Evolutionary conservation across 2,797 vertebrate genomes (phyloP), one percentile per base, ranked within the genome.

Genomic region (Sarcoramphus papa): DNA sequence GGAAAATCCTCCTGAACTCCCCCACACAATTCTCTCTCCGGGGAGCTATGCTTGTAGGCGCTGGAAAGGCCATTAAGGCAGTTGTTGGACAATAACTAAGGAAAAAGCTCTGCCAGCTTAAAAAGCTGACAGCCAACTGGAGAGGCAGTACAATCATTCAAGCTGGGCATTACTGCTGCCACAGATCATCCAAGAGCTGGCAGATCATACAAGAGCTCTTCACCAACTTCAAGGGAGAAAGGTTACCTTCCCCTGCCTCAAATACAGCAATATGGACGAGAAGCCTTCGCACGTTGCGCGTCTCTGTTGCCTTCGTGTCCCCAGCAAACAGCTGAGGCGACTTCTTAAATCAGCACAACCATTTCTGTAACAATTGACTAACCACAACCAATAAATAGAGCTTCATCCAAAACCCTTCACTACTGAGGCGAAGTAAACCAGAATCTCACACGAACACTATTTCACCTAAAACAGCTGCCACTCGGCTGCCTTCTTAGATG

Each of bases 21-120:
- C 86, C 28, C 59, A 41, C 53, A 60, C 24, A 62, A 8, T 50
- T 84, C 62, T 81, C 68, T 81, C 81, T 85, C 80, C 27, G 63
- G 51, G 92, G 70, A 81, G 73, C 74, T 82, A 24, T 1, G 15
- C 45, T 47, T 64, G 62, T 2, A 69, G 91, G 85, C 16, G 7
- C 93, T 83, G 87, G 81, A 85, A 91, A 76, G 90, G 85, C 88
- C 91, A 33, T 64, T 54, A 84, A 84, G 88, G 90, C 95, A 74
- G 67, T 30, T 53, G 41, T 7, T 70, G 73, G 65, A 65, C 31
- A 93, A n/a, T 21, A 69, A 59, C 73, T 90, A 81, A 75, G 37
- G 28, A 85, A 74, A 80, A 57, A 43, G 48, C 60, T 91, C 67
- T 81, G 43, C 33, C 83, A 86, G 62, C 50, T 85, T 72, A 53